These are phyloP conservation scores for Apus apus DNA, from an alignment of 2,113 vertebrate genomes.

Conservation along the genomic window DNA sequence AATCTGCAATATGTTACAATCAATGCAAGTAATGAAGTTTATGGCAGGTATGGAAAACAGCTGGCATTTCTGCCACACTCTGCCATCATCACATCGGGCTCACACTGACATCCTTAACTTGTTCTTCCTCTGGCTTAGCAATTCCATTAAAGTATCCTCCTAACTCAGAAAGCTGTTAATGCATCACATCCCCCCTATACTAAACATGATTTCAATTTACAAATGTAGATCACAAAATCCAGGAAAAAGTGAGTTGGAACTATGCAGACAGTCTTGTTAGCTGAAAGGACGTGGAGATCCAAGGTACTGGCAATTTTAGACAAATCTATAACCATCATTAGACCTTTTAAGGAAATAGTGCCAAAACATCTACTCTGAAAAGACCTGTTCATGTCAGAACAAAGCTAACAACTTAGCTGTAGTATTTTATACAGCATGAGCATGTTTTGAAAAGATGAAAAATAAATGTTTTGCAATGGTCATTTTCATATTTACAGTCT, in stretches of 20 bases:
- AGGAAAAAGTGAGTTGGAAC: not conserved
- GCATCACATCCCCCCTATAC: slow-evolving; percentile 7
- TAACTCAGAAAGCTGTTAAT: not conserved
- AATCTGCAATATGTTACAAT: not conserved
- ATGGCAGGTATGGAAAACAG: not conserved
- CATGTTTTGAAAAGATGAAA: not conserved
- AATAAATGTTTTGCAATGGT: not conserved
- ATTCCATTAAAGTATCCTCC: not conserved
- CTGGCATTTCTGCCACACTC: not conserved
- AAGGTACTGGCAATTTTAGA: not conserved
- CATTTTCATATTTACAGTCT: not conserved
- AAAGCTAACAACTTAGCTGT: not conserved
- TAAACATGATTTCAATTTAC: slow-evolving; percentile 7
- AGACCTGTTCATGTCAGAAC: not conserved
- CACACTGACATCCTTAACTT: not conserved
- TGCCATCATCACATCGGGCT: not conserved
- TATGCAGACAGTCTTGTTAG: not conserved
- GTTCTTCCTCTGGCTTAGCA: not conserved
- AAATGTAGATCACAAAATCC: slow-evolving; percentile 1
- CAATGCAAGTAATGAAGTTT: slow-evolving; percentile 42
- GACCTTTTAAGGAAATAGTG: not conserved
- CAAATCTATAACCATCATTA: not conserved
- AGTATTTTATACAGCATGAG: not conserved
- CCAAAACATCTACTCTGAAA: not conserved
- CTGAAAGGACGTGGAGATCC: not conserved